Evolutionary conservation across 2,113 vertebrate species (phyloP).

Genomic region (Meriones unguiculatus): DNA sequence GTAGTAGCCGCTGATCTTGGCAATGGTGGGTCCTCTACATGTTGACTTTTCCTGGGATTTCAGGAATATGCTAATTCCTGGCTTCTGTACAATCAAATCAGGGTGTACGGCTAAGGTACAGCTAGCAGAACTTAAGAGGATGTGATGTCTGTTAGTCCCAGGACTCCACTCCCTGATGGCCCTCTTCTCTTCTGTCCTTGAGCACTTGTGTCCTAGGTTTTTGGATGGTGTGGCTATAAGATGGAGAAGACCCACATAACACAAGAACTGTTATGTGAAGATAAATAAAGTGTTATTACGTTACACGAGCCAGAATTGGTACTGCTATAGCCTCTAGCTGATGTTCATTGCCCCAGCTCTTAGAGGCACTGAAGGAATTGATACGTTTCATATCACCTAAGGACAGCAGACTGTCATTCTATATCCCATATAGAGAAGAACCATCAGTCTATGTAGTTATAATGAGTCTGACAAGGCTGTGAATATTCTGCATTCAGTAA

Average conservation of each 20-base stretch:
- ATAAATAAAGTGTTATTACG: neutral
- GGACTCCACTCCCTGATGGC: neutral
- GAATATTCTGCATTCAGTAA: neutral
- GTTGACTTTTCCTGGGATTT: neutral
- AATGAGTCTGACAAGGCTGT: neutral
- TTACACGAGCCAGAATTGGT: neutral
- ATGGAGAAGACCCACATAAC: accelerated
- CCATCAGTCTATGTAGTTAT: neutral
- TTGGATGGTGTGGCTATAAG: neutral
- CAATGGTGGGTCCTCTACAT: neutral
- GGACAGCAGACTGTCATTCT: neutral
- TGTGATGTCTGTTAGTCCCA: neutral
- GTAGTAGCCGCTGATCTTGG: neutral
- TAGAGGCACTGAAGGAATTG: neutral
- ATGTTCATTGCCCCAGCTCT: no score
- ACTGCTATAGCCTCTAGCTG: neutral
- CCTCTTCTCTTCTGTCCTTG: neutral
- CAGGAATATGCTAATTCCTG: neutral
- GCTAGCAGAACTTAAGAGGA: neutral
- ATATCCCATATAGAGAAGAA: neutral
- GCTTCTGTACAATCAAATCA: no score
- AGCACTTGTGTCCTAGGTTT: neutral
- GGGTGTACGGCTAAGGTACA: neutral
- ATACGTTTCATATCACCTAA: neutral
- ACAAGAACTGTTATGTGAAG: no score